Percentiles rank a stretch among this genome's conserved stretches.
Conservation (phyloP, 30 jellyfish, hydroid and myxozoan genomes). For the Pseudorhiza aurosa region DNA sequence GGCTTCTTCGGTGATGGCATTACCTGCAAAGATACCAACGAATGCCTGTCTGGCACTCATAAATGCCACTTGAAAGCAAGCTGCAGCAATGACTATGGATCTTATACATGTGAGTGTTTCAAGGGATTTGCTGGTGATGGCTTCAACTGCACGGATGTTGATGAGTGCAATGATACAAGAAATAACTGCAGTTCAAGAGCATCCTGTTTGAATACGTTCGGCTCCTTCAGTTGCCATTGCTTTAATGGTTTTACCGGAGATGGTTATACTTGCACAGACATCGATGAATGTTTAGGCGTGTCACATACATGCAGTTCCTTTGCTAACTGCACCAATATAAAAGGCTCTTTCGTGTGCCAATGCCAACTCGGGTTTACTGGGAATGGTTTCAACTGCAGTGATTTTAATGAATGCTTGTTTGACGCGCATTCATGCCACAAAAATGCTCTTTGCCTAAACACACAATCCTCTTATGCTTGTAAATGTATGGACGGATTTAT, state of each 20-base stretch:
- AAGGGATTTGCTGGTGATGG: slow-evolving; percentile 74
- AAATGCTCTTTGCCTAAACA: slow-evolving; percentile 9
- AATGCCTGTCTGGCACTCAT: slow-evolving; percentile 35
- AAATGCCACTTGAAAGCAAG: slow-evolving; percentile 42
- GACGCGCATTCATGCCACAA: slow-evolving; percentile 19
- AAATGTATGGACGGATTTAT: slow-evolving; percentile 19
- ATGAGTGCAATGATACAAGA: slow-evolving; percentile 50
- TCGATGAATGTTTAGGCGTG: slow-evolving; percentile 49
- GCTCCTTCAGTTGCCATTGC: slow-evolving; percentile 56
- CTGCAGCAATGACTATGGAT: slow-evolving; percentile 46
- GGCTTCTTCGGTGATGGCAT: slow-evolving; percentile 58
- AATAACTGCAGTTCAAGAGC: slow-evolving; percentile 44
- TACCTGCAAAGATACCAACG: slow-evolving; percentile 38
- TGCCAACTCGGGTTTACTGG: slow-evolving; percentile 62
- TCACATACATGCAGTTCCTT: slow-evolving; percentile 10
- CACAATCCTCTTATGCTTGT: slow-evolving; percentile 21
- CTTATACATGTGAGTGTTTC: slow-evolving; percentile 31
- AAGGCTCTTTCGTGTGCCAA: slow-evolving; percentile 52
- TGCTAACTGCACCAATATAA: slow-evolving; percentile 48
- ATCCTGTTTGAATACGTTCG: slow-evolving; percentile 32
- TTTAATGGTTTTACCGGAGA: slow-evolving; percentile 57
- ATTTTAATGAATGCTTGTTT: slow-evolving; percentile 20
- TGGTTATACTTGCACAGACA: slow-evolving; percentile 55
- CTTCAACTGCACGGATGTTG: slow-evolving; percentile 46
- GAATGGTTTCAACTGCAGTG: slow-evolving; percentile 44